Base-by-base conservation (phyloP, 2,113 vertebrate species). In the Neoarius graeffei region DNA sequence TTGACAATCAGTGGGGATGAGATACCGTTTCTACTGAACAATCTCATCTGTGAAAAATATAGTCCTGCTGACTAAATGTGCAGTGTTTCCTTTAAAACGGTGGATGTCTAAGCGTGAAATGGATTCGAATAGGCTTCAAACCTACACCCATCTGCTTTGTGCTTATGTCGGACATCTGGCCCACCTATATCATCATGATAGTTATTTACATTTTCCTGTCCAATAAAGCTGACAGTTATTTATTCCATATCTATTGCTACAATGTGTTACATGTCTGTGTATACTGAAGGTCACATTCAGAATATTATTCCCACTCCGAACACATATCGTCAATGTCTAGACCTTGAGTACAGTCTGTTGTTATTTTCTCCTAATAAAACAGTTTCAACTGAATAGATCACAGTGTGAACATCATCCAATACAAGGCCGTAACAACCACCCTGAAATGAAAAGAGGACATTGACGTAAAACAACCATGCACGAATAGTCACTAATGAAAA, bases 401-500 rank as follows among this genome's bases (percentile, higher is more conserved):
- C 35, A 48, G 80, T 25, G 20, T 62, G 57, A 82, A 62, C 80
- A 82, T 82, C 80, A 11, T 62, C 80, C 80, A 60, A 62, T 23
- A 23, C 80, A 60, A 42, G 30, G 57, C 30, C 80, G 60, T 81
- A 82, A 82, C 80, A 82, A 62, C 57, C 20, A 11, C 20, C 20
- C 30, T 14, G 57, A 82, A 82, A 62, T 82, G 30, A 82, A 82
- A 82, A 82, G 80, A 42, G 57, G 80, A 82, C 80, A 62, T 82
- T 62, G 80, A 82, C 57, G 80, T 82, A 82, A 82, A 82, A 82
- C 80, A 82, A 62, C 80, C 80, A 82, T 35, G 80, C 80, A 82
- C 80, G 80, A 82, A 82, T 82, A 82, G 80, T 82, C 80, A 62
- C 80, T 82, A 82, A 62, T 82, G 80, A 82, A 82, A 82, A 82